A percentile compares a stretch with the other conserved stretches of the same genome.
phyloP scores from a whole-genome alignment of 2,888 invertebrate genomes.

The Heteromyza rotundicornis region DNA sequence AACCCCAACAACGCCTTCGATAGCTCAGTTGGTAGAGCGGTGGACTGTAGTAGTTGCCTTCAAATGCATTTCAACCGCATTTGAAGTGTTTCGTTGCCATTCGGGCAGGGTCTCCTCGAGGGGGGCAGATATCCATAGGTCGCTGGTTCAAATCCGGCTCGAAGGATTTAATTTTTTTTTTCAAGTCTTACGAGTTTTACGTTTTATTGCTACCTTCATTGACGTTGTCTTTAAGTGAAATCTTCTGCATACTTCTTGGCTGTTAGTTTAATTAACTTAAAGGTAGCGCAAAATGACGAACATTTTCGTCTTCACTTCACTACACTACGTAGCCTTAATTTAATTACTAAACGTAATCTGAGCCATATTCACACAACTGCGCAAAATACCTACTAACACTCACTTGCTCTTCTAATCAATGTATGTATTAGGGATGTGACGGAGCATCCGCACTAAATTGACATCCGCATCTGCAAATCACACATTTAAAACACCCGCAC shows the following conservation, averaged over 20 bases:
- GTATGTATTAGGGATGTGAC: too few species aligned
- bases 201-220: too few species aligned
- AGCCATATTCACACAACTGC: not conserved
- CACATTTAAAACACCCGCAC: too few species aligned
- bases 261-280: too few species aligned
- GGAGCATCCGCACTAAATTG: too few species aligned
- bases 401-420: not conserved
- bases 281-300: too few species aligned
- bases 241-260: too few species aligned
- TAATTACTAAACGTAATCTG: not conserved
- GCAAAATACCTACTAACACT: not conserved
- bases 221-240: too few species aligned
- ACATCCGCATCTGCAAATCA: too few species aligned
- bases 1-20: constrained; percentile 41
- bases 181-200: too few species aligned
- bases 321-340: not conserved
- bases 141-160: constrained; percentile 8
- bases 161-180: not conserved
- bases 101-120: not conserved
- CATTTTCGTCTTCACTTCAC: too few species aligned
- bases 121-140: constrained; percentile 1
- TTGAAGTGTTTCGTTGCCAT: not conserved
- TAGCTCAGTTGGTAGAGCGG: constrained; percentile 54
- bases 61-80: not conserved
- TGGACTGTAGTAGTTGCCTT: constrained; percentile 44